These are phyloP conservation scores for Colossoma macropomum DNA, from an alignment of 2,113 vertebrate species.

Conservation along the genomic window DNA sequence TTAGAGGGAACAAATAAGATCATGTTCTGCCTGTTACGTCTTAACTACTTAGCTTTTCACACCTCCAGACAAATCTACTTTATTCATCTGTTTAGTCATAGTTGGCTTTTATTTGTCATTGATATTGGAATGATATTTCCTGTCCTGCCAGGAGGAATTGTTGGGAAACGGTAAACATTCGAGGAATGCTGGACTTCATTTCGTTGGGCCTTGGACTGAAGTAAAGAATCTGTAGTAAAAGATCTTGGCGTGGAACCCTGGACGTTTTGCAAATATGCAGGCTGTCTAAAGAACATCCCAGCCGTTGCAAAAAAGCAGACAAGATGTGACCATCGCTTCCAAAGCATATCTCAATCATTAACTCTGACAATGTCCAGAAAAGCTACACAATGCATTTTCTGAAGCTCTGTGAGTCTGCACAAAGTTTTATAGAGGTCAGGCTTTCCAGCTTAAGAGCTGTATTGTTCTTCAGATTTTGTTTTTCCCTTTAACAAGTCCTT, in stretches of 20 bases:
- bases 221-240: conserved; percentile 55
- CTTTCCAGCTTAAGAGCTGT: not conserved
- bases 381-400: not conserved
- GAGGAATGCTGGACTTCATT: conserved; percentile 52
- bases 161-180: conserved; percentile 42
- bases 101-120: conserved; percentile 4
- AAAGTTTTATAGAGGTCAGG: conserved; percentile 16
- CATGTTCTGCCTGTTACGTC: not conserved
- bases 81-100: not conserved
- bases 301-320: conserved; percentile 43
- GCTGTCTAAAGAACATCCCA: conserved; percentile 47
- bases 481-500: conserved; percentile 36
- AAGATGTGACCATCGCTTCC: conserved; percentile 41
- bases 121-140: not conserved
- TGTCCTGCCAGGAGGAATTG: not conserved
- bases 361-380: conserved; percentile 15
- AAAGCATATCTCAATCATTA: conserved; percentile 39
- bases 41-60: not conserved
- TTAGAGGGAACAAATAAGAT: conserved; percentile 14
- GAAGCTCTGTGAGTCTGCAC: conserved; percentile 12
- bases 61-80: not conserved
- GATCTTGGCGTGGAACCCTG: conserved; percentile 50
- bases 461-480: conserved; percentile 15
- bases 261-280: conserved; percentile 58
- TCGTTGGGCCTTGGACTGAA: conserved; percentile 48